Evolutionary conservation across 2,888 invertebrate genomes (phyloP).

Genomic region (Epinotia demarniana): DNA sequence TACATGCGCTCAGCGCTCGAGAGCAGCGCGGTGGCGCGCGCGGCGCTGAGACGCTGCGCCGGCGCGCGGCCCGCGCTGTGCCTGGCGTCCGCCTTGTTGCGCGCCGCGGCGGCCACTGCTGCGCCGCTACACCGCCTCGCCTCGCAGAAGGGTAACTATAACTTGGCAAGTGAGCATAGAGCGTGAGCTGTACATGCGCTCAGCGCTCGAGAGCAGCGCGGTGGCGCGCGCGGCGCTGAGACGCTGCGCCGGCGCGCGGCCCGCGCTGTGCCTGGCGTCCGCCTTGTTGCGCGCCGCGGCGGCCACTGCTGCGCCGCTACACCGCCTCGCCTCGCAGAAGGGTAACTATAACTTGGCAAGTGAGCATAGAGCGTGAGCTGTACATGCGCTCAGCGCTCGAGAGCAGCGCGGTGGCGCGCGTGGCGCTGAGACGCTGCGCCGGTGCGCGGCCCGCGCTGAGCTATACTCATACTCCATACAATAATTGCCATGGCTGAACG

Average conservation of each 20-base stretch:
- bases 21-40: not conserved
- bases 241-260: too few species aligned
- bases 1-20: not conserved
- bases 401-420: conserved; percentile 92
- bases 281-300: too few species aligned
- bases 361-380: conserved; percentile 96
- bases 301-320: too few species aligned
- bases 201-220: not conserved
- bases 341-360: conserved; percentile 84
- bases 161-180: too few species aligned
- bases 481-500: too few species aligned
- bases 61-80: conserved; percentile 85
- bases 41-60: conserved; percentile 69
- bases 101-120: conserved; percentile 86
- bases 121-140: conserved; percentile 79
- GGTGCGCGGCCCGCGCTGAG: conserved; percentile 87
- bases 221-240: too few species aligned
- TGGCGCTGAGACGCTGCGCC: conserved; percentile 89
- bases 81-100: conserved; percentile 87
- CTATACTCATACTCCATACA: too few species aligned
- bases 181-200: too few species aligned
- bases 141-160: conserved; percentile 53
- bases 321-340: too few species aligned
- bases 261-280: too few species aligned
- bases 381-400: conserved; percentile 93